phyloP scores from a whole-genome alignment of 2,797 vertebrate genomes.

The Urocyon cinereoargenteus region DNA sequence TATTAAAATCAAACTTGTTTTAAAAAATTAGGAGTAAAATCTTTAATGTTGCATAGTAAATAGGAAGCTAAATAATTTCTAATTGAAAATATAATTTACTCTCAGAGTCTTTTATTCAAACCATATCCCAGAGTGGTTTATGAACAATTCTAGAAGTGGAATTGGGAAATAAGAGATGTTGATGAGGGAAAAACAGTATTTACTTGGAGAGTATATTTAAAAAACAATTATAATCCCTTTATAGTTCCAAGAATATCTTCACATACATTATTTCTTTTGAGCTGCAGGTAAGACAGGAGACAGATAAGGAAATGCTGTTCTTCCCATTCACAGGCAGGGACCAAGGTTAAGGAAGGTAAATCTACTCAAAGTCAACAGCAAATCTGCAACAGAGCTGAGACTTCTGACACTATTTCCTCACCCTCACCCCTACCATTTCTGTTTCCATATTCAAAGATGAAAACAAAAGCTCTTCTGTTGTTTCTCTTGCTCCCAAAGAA shows the following conservation, averaged over 20 bases:
- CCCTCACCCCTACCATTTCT: not conserved
- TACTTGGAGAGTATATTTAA: constrained; percentile 52
- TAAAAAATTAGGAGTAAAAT: constrained; percentile 78
- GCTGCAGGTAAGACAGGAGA: not conserved
- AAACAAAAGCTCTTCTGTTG: not conserved
- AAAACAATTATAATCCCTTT: constrained; percentile 66
- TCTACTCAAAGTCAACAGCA: not conserved
- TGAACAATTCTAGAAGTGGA: constrained; percentile 70
- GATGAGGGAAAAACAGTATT: constrained; percentile 48
- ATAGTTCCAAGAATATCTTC: constrained; percentile 19
- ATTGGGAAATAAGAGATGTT: constrained; percentile 70
- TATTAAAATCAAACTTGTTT: constrained; percentile 80
- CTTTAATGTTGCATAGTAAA: constrained; percentile 53
- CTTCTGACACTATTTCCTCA: not conserved
- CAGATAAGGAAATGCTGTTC: not conserved
- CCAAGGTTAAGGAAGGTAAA: not conserved
- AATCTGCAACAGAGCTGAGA: not conserved
- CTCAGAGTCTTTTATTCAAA: constrained; percentile 62
- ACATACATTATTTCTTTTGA: constrained; percentile 36
- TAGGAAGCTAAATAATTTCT: constrained; percentile 60
- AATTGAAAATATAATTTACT: constrained; percentile 53
- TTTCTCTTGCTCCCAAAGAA: not conserved
- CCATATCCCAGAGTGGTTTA: constrained; percentile 64
- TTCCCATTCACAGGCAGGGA: not conserved
- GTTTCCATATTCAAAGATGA: not conserved